Evolutionary conservation across 2,113 vertebrate genomes (phyloP), one percentile per base, ranked within the genome.

Genomic region (Atractosteus spatula): DNA sequence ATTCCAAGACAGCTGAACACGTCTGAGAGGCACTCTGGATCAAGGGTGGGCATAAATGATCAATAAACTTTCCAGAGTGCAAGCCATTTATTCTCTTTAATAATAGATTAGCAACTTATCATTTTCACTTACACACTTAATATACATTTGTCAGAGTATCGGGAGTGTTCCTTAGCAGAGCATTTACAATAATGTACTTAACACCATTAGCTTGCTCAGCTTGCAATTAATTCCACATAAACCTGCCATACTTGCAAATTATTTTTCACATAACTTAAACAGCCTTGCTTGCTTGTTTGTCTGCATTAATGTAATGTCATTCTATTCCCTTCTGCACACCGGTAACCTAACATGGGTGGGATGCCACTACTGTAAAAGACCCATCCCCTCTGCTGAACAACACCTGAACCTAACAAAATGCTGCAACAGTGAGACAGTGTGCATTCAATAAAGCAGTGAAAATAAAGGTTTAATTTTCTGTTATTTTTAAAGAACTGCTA

Each of bases 81-180:
- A 80, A 83, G 82, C 82, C 89, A 90, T 91, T 90, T 54, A 76
- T 89, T 85, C 85, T 81, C 84, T 89, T 91, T 89, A 90, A 90
- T 91, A 88, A 92, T 91, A 79, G 80, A 92, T 91, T 84, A 88
- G 83, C 80, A 79, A 81, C 80, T 89, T 88, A 88, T 87, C 85
- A 84, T 91, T 89, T 89, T 88, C 86, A 81, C 72, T 83, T 79
- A 75, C 74, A 84, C 84, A 81, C 88, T 89, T 86, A 87, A 83
- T 76, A 84, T 81, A 80, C 80, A 87, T 86, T 81, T 81, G 87
- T 89, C 85, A 82, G 84, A 83, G 81, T 80, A 89, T 87, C 83
- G 84, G 82, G 74, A 75, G 76, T 68, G 81, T 74, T 81, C 83
- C 89, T 88, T 88, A 89, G 88, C 82, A 82, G 76, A 84, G 87